phyloP scores from a whole-genome alignment of 2,113 vertebrate genomes.

The Delphinus delphis region DNA sequence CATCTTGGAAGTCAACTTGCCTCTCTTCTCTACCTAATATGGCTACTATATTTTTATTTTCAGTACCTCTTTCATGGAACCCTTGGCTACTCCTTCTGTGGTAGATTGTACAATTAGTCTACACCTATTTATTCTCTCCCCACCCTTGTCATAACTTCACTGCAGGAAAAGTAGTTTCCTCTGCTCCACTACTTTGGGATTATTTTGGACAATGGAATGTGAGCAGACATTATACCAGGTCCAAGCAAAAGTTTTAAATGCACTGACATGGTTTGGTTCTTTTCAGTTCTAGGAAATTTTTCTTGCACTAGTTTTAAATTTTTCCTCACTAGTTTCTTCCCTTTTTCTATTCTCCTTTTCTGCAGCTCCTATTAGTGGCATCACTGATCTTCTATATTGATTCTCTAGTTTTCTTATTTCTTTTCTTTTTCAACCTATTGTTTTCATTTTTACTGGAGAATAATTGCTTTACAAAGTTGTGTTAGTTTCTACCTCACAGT shows the following conservation, averaged over 20 bases:
- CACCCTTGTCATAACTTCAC: not conserved
- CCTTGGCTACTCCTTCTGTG: not conserved
- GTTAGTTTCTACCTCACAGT: too few species aligned
- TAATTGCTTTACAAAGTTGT: too few species aligned
- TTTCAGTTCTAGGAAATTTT: not conserved
- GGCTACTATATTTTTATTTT: not conserved
- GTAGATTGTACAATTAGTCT: not conserved
- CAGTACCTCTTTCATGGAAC: not conserved
- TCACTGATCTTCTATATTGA: not conserved
- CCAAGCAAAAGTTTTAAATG: not conserved
- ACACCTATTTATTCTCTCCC: not conserved
- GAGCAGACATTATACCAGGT: not conserved
- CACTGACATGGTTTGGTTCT: not conserved
- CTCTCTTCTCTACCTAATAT: not conserved
- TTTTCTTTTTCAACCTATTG: not conserved
- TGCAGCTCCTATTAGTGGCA: not conserved
- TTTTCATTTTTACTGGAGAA: not conserved
- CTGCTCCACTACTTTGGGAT: not conserved
- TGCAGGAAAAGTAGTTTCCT: not conserved
- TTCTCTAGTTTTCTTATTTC: not conserved
- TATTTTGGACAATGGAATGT: not conserved
- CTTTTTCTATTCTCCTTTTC: not conserved
- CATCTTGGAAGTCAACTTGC: not conserved
- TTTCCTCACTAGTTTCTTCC: not conserved
- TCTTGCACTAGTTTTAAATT: not conserved